Evolutionary conservation across 2,888 invertebrate genomes (phyloP).

Genomic region (Aporophyla lueneburgensis): DNA sequence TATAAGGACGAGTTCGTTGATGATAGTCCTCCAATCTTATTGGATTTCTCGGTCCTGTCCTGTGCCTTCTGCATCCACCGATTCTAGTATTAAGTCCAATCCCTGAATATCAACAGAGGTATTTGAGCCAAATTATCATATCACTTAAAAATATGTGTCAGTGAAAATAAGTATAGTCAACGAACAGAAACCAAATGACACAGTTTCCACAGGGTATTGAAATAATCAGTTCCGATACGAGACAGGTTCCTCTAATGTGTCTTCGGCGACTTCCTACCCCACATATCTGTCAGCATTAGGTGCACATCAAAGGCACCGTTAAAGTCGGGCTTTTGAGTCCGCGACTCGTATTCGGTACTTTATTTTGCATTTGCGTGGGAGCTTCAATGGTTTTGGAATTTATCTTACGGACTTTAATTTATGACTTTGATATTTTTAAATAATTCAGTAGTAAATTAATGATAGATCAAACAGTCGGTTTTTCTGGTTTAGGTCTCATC

Average conservation of each 20-base stretch:
- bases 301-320: slow-evolving; percentile 78
- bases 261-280: slow-evolving; percentile 72
- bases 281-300: slow-evolving; percentile 75
- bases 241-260: slow-evolving; percentile 62
- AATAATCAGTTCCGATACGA: slow-evolving; percentile 63
- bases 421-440: background rate
- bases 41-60: no score
- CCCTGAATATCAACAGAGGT: background rate
- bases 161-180: slow-evolving; percentile 19
- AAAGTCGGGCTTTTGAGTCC: slow-evolving; percentile 67
- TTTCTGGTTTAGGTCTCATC: background rate
- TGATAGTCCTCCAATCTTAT: no score
- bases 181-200: slow-evolving; percentile 41
- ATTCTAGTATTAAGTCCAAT: background rate
- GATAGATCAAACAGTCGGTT: background rate
- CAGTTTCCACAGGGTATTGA: slow-evolving; percentile 54
- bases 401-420: slow-evolving; percentile 4
- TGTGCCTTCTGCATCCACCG: background rate
- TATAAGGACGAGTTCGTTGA: no score
- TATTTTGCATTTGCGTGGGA: slow-evolving; percentile 41
- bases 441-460: slow-evolving; percentile 3
- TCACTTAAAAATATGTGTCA: background rate
- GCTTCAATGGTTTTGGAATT: slow-evolving; percentile 14
- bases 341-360: slow-evolving; percentile 49
- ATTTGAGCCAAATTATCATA: background rate